Percentiles rank a stretch among this genome's conserved stretches.
phyloP scores from a whole-genome alignment of 2,797 vertebrate species.

The Sebastes itinus region DNA sequence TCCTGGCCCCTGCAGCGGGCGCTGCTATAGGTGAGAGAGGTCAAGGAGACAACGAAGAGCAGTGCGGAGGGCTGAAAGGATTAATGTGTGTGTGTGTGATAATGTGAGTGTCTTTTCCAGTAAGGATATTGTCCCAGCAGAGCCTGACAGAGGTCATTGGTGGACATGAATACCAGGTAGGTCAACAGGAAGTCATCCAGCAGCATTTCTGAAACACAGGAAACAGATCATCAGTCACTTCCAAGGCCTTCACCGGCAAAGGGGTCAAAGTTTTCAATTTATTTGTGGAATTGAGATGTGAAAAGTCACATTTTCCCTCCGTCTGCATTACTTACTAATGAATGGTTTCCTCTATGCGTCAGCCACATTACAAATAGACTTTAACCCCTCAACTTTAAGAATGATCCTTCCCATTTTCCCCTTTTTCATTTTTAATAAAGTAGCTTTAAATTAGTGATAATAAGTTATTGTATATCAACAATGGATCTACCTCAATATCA shows the following conservation, averaged over 20 bases:
- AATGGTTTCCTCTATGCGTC: background rate
- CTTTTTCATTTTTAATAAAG: background rate
- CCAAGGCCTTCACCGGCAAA: background rate
- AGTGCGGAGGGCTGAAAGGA: background rate
- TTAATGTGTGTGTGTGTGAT: background rate
- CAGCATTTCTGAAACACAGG: conserved; percentile 89
- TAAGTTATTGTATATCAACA: background rate
- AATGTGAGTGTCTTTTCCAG: background rate
- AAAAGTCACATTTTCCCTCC: background rate
- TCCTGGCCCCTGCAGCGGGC: conserved; percentile 91
- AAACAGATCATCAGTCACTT: conserved; percentile 29
- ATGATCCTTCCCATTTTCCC: background rate
- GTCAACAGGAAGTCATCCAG: conserved; percentile 98
- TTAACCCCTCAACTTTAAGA: background rate
- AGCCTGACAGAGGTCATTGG: conserved; percentile 94
- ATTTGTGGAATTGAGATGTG: background rate
- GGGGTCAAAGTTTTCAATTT: background rate
- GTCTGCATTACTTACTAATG: background rate
- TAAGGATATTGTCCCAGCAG: conserved; percentile 98
- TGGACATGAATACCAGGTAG: conserved; percentile 98
- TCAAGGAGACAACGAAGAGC: conserved; percentile 71
- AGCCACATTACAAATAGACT: background rate
- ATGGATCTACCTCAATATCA: background rate
- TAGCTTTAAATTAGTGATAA: background rate
- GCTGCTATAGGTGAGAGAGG: conserved; percentile 90